These are phyloP conservation scores for Chascanopsetta lugubris DNA, from an alignment of 2,113 vertebrate species.

Conservation along the genomic window DNA sequence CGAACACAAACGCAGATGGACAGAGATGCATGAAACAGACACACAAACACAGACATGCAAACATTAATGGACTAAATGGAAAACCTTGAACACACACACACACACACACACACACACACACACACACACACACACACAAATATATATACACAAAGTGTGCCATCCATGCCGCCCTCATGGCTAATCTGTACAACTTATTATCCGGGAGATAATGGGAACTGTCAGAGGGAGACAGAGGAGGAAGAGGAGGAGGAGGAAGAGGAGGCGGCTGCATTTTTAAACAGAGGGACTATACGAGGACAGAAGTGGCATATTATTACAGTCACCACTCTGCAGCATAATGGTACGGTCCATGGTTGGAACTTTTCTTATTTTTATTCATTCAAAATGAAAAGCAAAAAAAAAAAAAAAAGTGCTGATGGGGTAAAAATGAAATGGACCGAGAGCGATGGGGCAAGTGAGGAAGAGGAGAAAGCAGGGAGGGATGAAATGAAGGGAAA, in stretches of 20 bases:
- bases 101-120: constrained; percentile 8
- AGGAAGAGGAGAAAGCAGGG: constrained; percentile 4
- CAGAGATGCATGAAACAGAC: background rate
- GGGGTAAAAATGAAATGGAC: constrained; percentile 46
- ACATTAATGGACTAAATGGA: background rate
- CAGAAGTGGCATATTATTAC: constrained; percentile 44
- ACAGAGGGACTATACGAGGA: constrained; percentile 39
- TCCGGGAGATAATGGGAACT: constrained; percentile 65
- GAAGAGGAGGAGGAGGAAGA: constrained; percentile 10
- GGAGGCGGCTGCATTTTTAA: constrained; percentile 45
- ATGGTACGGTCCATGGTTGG: constrained; percentile 8
- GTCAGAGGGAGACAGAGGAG: constrained; percentile 53
- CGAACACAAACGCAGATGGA: constrained; percentile 33
- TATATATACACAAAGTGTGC: background rate
- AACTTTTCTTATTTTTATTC: constrained; percentile 4
- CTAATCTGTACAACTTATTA: constrained; percentile 67
- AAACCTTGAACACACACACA: background rate
- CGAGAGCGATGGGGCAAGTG: constrained; percentile 7
- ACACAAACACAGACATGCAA: background rate
- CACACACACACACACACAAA: constrained; percentile 22
- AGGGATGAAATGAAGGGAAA: background rate
- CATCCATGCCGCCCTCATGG: constrained; percentile 36
- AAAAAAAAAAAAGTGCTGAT: constrained; percentile 38
- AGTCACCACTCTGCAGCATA: constrained; percentile 21
- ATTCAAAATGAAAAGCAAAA: too few relatives aligned